Percentiles rank a stretch among this genome's conserved stretches.
These are phyloP conservation scores for Pseudorhiza aurosa DNA, from an alignment of 30 jellyfish, hydroid and myxozoan species.

Conservation along the genomic window DNA sequence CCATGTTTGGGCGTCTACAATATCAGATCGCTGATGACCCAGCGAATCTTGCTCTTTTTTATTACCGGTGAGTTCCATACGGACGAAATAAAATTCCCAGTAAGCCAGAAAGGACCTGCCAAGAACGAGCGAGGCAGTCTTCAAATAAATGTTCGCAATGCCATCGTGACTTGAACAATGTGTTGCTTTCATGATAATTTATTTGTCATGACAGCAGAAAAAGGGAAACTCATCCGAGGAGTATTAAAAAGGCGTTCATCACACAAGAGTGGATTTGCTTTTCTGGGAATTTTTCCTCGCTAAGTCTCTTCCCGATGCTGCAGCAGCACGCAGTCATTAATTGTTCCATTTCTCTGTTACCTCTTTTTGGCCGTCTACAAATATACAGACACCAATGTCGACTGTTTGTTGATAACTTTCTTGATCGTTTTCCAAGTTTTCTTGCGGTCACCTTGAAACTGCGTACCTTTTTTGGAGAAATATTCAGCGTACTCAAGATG, in stretches of 20 bases:
- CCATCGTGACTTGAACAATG: background rate
- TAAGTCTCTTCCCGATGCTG: slow-evolving; percentile 2
- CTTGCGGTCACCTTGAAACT: slow-evolving; percentile 16
- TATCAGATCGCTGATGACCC: too few relatives aligned
- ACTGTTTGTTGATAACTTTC: background rate
- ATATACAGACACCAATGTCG: slow-evolving; percentile 6
- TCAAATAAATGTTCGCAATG: background rate
- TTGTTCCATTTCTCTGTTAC: slow-evolving; percentile 1
- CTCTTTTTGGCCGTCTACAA: background rate
- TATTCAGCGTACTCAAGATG: too few relatives aligned
- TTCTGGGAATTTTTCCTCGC: too few relatives aligned
- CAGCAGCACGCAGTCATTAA: slow-evolving; percentile 3
- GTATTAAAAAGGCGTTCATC: slow-evolving; percentile 10
- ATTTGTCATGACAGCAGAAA: background rate
- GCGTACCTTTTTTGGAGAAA: too few relatives aligned
- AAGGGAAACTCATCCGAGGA: slow-evolving; percentile 8
- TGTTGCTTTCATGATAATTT: background rate
- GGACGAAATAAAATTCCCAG: background rate
- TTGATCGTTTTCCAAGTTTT: slow-evolving; percentile 10
- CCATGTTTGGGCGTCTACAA: too few relatives aligned
- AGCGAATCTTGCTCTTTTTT: too few relatives aligned
- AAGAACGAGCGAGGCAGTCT: background rate
- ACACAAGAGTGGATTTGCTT: slow-evolving; percentile 29
- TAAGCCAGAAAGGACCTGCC: background rate
- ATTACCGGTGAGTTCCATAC: background rate